Base-by-base conservation (phyloP, 2,888 invertebrate genomes). In the Thymelicus sylvestris region DNA sequence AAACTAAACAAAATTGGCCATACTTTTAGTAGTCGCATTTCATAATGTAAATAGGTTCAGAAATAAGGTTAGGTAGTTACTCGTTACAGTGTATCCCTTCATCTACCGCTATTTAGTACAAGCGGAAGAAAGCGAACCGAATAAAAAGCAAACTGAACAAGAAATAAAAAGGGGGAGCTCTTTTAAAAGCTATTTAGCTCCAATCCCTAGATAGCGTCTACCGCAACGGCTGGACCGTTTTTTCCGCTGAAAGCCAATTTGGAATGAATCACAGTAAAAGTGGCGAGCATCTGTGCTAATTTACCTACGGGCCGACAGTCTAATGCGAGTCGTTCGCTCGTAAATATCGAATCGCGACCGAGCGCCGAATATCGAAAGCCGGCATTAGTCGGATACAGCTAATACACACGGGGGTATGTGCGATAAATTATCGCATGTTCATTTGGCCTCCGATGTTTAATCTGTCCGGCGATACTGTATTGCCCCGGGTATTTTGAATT, bases 321-420 rank as follows among this genome's bases (percentile, higher is more conserved):
- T 93, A 93, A 93, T 93, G 93, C 92, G 89, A 86, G 86, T 88
- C 86, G 90, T 86, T 89, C 81, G 87, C 80, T 92, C 93, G 91
- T 93, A 93, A 93, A 93, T 92, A 91, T 85, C 81, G 90, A 90
- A 90, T 90, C 90, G 91, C 90, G 89, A 90, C 91, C 91, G 90
- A 89, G 86, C 89, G 84, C 91, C 93, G 92, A 93, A 93, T 92
- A 92, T 92, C 93, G 93, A 92, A 92, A 90, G 91, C 92, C 91
- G 91, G 90, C 91, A 92, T 92, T 92, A 93, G 90, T 91, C 90
- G 92, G 93, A 92, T 92, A 93, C 92, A 91, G 93, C 93, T 93
- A 93, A 93, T 93, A 93, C 92, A 92, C 92, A 90, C 87, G 90
- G 90, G 91, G 92, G 88, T 87, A 88, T 86, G 88, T 85, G 84